Evolutionary conservation across 1,140 invertebrate genomes (phyloP).

Genomic region (Bombus turneri): DNA sequence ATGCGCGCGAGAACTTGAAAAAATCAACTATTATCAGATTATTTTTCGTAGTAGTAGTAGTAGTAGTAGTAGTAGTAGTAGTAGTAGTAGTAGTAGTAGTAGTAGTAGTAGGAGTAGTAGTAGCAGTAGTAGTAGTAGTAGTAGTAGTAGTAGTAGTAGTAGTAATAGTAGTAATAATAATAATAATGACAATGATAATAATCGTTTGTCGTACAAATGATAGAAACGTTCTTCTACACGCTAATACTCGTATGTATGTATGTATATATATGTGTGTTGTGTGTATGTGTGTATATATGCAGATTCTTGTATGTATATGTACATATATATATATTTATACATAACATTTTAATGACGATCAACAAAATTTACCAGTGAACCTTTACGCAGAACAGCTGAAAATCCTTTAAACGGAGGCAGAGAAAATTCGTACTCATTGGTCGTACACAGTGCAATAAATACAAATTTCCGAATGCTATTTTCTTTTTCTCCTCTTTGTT

Average conservation of each 20-base stretch:
- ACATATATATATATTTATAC: not conserved
- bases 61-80: not conserved
- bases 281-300: not conserved
- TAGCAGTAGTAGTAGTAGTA: not conserved
- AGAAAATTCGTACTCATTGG: not conserved
- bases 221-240: slow-evolving; percentile 17
- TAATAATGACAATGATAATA: not conserved
- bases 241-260: not conserved
- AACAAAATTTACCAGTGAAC: slow-evolving; percentile 18
- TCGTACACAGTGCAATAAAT: slow-evolving; percentile 17
- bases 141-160: not conserved
- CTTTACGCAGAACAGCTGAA: slow-evolving; percentile 1
- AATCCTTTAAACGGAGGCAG: not conserved
- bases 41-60: not conserved
- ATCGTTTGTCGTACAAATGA: slow-evolving; percentile 18
- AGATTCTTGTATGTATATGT: not conserved
- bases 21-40: not conserved
- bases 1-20: not conserved
- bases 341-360: slow-evolving; percentile 2
- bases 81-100: not conserved
- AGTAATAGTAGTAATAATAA: not conserved
- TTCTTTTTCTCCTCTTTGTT: not conserved
- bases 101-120: not conserved
- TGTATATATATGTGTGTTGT: not conserved
- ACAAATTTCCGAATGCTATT: slow-evolving; percentile 14